Evolutionary conservation across 2,888 invertebrate genomes (phyloP).

Genomic region (Calameuta idolon): DNA sequence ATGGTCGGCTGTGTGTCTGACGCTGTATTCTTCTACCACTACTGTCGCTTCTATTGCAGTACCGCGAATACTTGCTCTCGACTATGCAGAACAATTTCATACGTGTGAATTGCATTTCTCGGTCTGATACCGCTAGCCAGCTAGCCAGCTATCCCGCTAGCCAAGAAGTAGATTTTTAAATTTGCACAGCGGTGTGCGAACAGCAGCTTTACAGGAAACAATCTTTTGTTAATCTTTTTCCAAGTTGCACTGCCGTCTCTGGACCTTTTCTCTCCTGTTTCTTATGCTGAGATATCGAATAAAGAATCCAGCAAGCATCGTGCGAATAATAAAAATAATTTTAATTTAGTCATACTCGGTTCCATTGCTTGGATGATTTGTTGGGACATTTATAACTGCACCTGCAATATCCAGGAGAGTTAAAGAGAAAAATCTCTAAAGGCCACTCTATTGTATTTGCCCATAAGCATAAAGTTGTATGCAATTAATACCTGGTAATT

Average conservation of each 20-base stretch:
- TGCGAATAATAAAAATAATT: background rate
- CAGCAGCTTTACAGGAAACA: background rate
- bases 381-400: no score
- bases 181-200: background rate
- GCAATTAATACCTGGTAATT: no score
- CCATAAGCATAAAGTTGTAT: no score
- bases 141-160: no score
- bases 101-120: background rate
- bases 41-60: background rate
- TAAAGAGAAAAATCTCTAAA: no score
- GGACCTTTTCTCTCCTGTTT: background rate
- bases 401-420: no score
- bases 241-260: background rate
- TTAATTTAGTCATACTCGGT: background rate
- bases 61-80: background rate
- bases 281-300: background rate
- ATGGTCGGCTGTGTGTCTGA: background rate
- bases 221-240: background rate
- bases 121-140: background rate
- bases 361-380: background rate
- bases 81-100: background rate
- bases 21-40: background rate
- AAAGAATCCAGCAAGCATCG: background rate
- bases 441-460: no score
- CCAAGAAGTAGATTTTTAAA: background rate